These are phyloP conservation scores for Athene cunicularia DNA, from an alignment of 2,113 vertebrate species.

Conservation along the genomic window DNA sequence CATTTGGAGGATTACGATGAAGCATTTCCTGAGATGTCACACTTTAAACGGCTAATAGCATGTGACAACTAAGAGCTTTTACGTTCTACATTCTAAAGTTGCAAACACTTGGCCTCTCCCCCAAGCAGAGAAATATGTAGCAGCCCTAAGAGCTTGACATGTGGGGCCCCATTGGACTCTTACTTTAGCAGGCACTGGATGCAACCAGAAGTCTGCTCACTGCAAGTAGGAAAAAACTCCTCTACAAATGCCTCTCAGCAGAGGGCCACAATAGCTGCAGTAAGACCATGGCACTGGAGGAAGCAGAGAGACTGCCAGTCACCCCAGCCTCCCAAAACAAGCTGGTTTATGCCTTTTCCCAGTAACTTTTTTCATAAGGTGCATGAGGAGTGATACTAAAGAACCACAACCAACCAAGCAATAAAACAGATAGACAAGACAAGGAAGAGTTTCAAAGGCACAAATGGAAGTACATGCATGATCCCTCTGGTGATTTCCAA, in stretches of 20 bases:
- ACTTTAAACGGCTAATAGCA: constrained; percentile 39
- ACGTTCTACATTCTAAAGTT: not conserved
- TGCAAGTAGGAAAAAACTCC: not conserved
- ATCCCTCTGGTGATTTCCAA: not conserved
- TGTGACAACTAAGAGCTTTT: constrained; percentile 44
- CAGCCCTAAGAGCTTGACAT: not conserved
- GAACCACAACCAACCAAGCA: not conserved
- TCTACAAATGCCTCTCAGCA: accelerated
- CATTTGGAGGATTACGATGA: constrained; percentile 50
- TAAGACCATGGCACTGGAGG: not conserved
- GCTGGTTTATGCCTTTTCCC: not conserved
- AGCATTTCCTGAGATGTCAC: constrained; percentile 48
- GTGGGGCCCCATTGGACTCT: not conserved
- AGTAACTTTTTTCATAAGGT: not conserved
- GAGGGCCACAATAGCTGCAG: not conserved
- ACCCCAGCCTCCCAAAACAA: not conserved
- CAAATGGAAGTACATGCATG: not conserved
- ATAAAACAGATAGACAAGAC: not conserved
- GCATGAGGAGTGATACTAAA: accelerated
- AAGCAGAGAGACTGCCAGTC: not conserved
- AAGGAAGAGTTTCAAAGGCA: not conserved
- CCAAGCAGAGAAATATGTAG: not conserved
- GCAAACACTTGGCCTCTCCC: constrained; percentile 26
- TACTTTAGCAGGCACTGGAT: not conserved
- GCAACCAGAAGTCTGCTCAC: not conserved